A percentile compares a stretch with the other conserved stretches of the same genome.
These are phyloP conservation scores for Drosophila seclusa DNA, from an alignment of 2,888 invertebrate genomes.

Conservation along the genomic window DNA sequence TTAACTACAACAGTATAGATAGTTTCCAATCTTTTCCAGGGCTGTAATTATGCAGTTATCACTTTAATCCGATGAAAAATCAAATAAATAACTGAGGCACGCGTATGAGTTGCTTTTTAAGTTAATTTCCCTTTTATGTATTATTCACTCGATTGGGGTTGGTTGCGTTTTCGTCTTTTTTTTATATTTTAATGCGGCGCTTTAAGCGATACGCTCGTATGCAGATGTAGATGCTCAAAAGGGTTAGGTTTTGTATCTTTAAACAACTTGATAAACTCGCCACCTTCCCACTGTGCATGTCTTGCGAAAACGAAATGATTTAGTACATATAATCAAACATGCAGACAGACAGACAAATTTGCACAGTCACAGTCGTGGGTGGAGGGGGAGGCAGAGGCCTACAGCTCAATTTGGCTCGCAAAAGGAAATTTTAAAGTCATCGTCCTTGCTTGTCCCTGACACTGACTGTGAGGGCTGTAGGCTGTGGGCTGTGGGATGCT, in stretches of 20 bases:
- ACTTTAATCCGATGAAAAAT: background rate
- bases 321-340: constrained; percentile 73
- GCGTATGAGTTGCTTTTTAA: constrained; percentile 15
- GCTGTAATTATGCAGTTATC: background rate
- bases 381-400: constrained; percentile 41
- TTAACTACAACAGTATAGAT: background rate
- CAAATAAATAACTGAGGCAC: constrained; percentile 13
- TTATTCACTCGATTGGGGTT: constrained; percentile 18
- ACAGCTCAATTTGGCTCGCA: constrained; percentile 77
- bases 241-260: constrained; percentile 66
- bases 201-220: constrained; percentile 28
- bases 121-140: constrained; percentile 27
- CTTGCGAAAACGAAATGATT: constrained; percentile 67
- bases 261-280: constrained; percentile 74
- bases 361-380: constrained; percentile 60
- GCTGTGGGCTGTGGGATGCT: constrained; percentile 11
- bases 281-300: constrained; percentile 11
- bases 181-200: background rate
- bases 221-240: constrained; percentile 14
- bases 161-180: background rate
- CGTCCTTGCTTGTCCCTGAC: constrained; percentile 56
- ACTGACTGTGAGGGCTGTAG: constrained; percentile 24
- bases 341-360: constrained; percentile 71
- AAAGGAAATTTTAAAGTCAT: constrained; percentile 81
- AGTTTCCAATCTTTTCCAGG: background rate